Percentiles rank a stretch among this genome's conserved stretches.
Conservation (phyloP, 1,140 invertebrate genomes). For the Zelostemma sp. region DNA sequence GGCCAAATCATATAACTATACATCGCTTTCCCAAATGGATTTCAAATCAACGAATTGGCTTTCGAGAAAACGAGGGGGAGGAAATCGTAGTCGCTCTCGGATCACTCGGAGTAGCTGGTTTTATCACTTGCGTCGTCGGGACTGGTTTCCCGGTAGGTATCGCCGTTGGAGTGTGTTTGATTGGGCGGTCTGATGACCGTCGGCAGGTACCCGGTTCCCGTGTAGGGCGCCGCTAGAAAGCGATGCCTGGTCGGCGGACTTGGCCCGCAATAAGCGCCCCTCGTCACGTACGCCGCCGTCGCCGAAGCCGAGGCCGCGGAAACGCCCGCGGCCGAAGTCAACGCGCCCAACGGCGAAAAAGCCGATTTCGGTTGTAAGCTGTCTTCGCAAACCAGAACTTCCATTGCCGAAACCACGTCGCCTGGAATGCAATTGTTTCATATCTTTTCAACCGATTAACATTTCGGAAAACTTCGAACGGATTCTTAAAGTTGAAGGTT, state of each 20-base stretch:
- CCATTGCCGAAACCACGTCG: conserved; percentile 91
- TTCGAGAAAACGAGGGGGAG: conserved; percentile 51
- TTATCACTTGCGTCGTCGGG: conserved; percentile 67
- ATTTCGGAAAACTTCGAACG: no score
- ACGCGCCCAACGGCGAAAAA: conserved; percentile 78
- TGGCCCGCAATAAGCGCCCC: conserved; percentile 66
- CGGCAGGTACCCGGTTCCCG: conserved; percentile 83
- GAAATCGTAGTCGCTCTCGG: conserved; percentile 45
- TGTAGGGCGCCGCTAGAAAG: conserved; percentile 83
- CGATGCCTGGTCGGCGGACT: conserved; percentile 73
- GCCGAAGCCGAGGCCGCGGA: conserved; percentile 72
- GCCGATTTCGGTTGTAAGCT: conserved; percentile 76
- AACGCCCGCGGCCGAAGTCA: conserved; percentile 73
- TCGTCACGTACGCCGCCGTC: conserved; percentile 68
- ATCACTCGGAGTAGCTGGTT: conserved; percentile 68
- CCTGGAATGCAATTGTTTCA: conserved; percentile 66
- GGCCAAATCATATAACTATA: no score
- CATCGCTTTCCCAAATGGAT: no score
- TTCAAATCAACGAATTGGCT: background rate
- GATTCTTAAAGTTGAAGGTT: no score
- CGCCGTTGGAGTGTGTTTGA: conserved; percentile 63
- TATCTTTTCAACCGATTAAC: no score
- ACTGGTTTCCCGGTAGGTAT: conserved; percentile 63
- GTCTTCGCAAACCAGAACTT: conserved; percentile 82
- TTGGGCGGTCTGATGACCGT: conserved; percentile 80